Conservation (phyloP, 2,113 vertebrate species). For the Morone chrysops region DNA sequence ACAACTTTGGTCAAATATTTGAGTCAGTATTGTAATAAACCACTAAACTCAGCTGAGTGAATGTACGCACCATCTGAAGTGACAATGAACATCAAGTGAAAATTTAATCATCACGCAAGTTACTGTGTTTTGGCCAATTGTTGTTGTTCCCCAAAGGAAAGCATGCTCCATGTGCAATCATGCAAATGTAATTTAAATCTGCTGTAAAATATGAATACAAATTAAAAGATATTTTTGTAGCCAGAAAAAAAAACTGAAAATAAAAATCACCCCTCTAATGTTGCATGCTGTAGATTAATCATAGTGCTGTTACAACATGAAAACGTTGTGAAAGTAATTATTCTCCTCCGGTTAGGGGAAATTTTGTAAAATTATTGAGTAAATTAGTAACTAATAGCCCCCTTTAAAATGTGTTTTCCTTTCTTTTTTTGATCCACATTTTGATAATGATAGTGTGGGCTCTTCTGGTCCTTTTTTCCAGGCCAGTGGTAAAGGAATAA, state of each 20-base stretch:
- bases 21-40: not conserved
- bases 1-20: not conserved
- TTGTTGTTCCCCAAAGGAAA: constrained; percentile 32
- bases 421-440: constrained; percentile 27
- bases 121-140: constrained; percentile 35
- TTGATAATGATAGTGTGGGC: constrained; percentile 52
- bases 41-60: constrained; percentile 9
- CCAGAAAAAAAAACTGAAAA: not conserved
- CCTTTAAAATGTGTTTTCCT: constrained; percentile 22
- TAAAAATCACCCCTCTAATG: constrained; percentile 14
- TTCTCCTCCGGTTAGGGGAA: not conserved
- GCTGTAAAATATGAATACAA: constrained; percentile 58
- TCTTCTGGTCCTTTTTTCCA: constrained; percentile 67
- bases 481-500: constrained; percentile 61
- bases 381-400: not conserved
- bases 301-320: constrained; percentile 26
- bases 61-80: constrained; percentile 14
- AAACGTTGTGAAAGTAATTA: constrained; percentile 11
- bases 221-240: constrained; percentile 78
- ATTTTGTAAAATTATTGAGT: constrained; percentile 28
- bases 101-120: not conserved
- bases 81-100: constrained; percentile 17
- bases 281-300: constrained; percentile 64
- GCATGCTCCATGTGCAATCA: constrained; percentile 69
- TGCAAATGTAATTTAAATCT: constrained; percentile 50